These are phyloP conservation scores for Coturnix japonica DNA, from an alignment of 2,113 vertebrate genomes.

Conservation along the genomic window DNA sequence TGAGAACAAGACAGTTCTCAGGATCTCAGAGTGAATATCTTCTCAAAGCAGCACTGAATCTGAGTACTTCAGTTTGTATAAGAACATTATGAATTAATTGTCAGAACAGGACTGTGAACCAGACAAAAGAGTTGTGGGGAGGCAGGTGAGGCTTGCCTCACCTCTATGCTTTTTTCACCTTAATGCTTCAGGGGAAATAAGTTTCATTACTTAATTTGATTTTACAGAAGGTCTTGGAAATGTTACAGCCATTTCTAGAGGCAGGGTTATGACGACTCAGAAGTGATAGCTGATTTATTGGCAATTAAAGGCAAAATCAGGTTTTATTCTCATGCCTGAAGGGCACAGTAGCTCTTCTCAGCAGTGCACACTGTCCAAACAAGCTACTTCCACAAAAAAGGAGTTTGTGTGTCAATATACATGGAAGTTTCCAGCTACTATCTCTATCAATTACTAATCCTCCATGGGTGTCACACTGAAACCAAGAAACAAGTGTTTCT, in stretches of 20 bases:
- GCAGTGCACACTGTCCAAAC: background rate
- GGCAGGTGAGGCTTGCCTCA: rapidly evolving
- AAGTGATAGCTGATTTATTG: background rate
- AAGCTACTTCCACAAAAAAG: background rate
- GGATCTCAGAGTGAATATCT: background rate
- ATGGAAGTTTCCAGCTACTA: background rate
- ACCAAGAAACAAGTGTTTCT: background rate
- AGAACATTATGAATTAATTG: background rate
- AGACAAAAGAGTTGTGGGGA: background rate
- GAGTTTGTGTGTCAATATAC: background rate
- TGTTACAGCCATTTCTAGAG: background rate
- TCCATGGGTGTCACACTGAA: rapidly evolving
- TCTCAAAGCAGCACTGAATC: background rate
- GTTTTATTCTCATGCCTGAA: background rate
- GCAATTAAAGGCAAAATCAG: background rate
- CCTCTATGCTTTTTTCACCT: background rate
- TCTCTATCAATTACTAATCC: background rate
- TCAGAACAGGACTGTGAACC: background rate
- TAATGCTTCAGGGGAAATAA: background rate
- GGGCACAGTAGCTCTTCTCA: background rate
- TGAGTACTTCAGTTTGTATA: background rate
- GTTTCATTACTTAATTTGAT: background rate
- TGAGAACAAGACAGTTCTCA: background rate
- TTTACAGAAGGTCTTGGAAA: background rate
- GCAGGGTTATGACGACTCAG: background rate